phyloP scores from a whole-genome alignment of 2,888 invertebrate species.

The Drosophila austrosaltans region DNA sequence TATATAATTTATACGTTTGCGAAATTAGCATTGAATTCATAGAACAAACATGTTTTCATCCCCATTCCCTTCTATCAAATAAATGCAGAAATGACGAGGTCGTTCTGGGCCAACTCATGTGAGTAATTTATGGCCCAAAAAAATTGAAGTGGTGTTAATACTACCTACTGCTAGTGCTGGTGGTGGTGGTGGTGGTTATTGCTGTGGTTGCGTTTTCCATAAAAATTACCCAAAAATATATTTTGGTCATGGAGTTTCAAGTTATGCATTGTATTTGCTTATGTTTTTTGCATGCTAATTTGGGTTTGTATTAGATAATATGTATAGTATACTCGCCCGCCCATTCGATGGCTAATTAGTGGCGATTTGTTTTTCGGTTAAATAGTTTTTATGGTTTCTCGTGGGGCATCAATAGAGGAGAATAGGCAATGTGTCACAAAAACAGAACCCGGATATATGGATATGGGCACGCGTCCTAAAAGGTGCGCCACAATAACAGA shows the following conservation, averaged over 20 bases:
- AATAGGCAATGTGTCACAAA: constrained; percentile 32
- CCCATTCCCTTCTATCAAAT: constrained; percentile 16
- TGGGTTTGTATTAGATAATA: constrained; percentile 54
- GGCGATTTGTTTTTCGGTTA: constrained; percentile 63
- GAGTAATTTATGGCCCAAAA: constrained; percentile 79
- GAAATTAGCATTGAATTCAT: constrained; percentile 76
- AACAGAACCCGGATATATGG: constrained; percentile 17
- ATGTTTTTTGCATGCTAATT: constrained; percentile 62
- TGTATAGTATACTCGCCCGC: constrained; percentile 63
- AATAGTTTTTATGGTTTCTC: constrained; percentile 47
- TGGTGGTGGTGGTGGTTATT: constrained; percentile 22
- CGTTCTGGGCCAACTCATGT: constrained; percentile 81
- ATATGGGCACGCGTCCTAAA: constrained; percentile 62
- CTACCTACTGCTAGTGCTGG: neutral
- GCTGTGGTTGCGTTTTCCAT: constrained; percentile 35
- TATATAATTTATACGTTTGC: constrained; percentile 73
- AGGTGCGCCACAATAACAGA: constrained; percentile 34
- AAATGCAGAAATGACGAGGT: constrained; percentile 69
- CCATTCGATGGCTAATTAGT: constrained; percentile 64
- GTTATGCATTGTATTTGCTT: constrained; percentile 18
- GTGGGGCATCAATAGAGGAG: constrained; percentile 31
- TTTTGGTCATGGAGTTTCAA: constrained; percentile 30
- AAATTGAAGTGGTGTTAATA: constrained; percentile 47
- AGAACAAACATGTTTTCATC: constrained; percentile 12
- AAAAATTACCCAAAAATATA: constrained; percentile 40